Evolutionary conservation across 2,113 vertebrate genomes (phyloP).

Genomic region (Melospiza melodia): DNA sequence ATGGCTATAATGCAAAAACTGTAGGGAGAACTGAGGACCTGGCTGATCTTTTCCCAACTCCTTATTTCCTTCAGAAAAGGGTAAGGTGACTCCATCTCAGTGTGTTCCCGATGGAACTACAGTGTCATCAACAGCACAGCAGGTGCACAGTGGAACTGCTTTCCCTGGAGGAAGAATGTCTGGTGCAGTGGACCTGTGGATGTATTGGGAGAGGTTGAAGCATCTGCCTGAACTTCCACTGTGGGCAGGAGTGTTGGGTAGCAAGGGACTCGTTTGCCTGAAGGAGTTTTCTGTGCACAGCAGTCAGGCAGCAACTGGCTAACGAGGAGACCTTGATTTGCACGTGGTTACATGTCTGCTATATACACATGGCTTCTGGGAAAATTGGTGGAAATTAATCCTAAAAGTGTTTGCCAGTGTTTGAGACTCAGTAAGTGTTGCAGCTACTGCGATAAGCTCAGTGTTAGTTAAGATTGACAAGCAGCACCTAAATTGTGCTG

Average conservation of each 20-base stretch:
- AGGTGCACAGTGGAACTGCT: background rate
- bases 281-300: background rate
- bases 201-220: background rate
- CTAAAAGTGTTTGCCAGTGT: background rate
- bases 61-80: background rate
- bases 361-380: background rate
- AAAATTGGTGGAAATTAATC: background rate
- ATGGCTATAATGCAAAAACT: background rate
- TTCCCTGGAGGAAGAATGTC: background rate
- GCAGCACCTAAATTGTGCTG: background rate
- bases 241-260: background rate
- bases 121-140: background rate
- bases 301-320: background rate
- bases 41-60: background rate
- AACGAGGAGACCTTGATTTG: background rate
- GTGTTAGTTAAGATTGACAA: background rate
- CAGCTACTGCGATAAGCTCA: rapidly evolving
- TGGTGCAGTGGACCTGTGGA: background rate
- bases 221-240: background rate
- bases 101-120: background rate
- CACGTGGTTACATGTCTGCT: background rate
- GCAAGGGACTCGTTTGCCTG: background rate
- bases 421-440: background rate
- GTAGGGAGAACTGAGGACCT: background rate
- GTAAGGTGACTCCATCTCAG: background rate